Evolutionary conservation across 2,797 vertebrate genomes (phyloP), one percentile per base, ranked within the genome.

Genomic region (Pangasius mekongensis): DNA sequence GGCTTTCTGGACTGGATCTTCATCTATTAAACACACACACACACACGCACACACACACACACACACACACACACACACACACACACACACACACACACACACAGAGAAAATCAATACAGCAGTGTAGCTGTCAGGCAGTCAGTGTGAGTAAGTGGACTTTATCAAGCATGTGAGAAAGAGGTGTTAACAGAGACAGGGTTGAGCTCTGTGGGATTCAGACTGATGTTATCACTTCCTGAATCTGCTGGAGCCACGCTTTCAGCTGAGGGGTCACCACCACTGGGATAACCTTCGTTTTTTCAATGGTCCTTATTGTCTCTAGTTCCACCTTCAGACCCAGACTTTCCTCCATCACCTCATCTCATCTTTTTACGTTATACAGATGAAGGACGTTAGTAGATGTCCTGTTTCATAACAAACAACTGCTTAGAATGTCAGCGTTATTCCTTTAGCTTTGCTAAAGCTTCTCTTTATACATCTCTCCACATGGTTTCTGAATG

Each of bases 111-210:
- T 80, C 77, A 56, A 56, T 80, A 33, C 3, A 20, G 18, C 77
- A 80, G 52, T 27, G 77, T 80, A 80, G 3, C 56, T 33, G 49
- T 78, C 76, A 78, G 49, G 30, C 77, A 56, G 52, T 80, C n/a
- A 33, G 52, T 80, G 77, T 33, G 49, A 56, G 30, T 56, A 80
- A 56, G 52, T 56, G 13, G 43, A 76, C 73, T 76, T 76, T 76
- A 76, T 76, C 83, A 89, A 90, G 91, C 89, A 91, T 90, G 60
- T 92, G 87, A 93, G 90, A 88, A 94, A 90, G 90, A 93, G 94
- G 94, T 95, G 95, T 94, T 94, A 94, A 94, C 92, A 91, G n/a
- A 93, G 91, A 93, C 58, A 14, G 60, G 54, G 54, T 14, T 33
- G 52, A 22, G 30, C 77, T 24, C 77, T 22, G 52, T 80, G 77